Percentiles rank a stretch among this genome's conserved stretches.
Evolutionary conservation across 2,797 vertebrate genomes (phyloP).

Genomic region (Natrix natrix): DNA sequence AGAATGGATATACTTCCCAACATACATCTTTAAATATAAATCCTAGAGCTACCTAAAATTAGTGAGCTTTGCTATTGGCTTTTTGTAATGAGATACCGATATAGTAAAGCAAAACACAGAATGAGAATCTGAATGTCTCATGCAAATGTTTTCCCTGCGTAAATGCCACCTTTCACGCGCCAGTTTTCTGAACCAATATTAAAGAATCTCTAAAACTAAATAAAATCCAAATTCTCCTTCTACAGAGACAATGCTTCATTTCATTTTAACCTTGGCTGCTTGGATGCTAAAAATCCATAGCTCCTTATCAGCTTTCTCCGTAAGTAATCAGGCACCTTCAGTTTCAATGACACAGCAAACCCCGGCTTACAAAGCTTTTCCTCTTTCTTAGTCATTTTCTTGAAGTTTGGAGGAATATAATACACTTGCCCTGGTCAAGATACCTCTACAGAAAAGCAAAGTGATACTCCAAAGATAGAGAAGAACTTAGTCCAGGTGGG

Average conservation of each 20-base stretch:
- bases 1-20: neutral
- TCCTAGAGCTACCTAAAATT: neutral
- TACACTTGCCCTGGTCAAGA: constrained; percentile 32
- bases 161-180: constrained; percentile 7
- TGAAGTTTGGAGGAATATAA: constrained; percentile 51
- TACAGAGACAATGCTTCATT: constrained; percentile 58
- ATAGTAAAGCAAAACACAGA: neutral
- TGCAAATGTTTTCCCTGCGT: neutral
- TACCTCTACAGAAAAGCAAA: constrained; percentile 20
- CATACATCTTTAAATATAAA: neutral
- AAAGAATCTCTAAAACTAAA: neutral
- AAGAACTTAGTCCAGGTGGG: neutral
- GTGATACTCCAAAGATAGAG: constrained; percentile 1
- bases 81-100: neutral
- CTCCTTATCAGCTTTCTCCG: constrained; percentile 68
- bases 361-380: constrained; percentile 58
- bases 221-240: constrained; percentile 47
- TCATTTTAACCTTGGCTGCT: constrained; percentile 53
- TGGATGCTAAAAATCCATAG: constrained; percentile 65
- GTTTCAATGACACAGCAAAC: constrained; percentile 62
- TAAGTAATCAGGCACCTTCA: constrained; percentile 53
- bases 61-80: neutral
- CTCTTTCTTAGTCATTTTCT: constrained; percentile 27
- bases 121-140: neutral
- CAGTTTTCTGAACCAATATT: constrained; percentile 38